Conservation (phyloP, 92 coral and sea anemone genomes). For the Meandrina meandrites region DNA sequence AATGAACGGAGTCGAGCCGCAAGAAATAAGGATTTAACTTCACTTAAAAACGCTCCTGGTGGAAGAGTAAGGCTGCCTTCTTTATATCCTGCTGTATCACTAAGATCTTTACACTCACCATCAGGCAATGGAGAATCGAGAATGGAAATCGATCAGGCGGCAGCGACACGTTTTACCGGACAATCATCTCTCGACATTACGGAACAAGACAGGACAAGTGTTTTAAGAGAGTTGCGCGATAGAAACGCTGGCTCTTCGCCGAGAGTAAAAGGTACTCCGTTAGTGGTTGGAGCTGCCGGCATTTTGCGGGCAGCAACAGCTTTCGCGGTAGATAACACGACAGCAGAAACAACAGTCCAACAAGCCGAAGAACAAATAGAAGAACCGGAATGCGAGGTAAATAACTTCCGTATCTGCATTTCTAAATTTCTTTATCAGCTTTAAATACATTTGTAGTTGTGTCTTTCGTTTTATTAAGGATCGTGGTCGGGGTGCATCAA, state of each 20-base stretch:
- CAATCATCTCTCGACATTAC: not conserved
- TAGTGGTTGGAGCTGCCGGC: constrained; percentile 75
- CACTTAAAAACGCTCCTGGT: constrained; percentile 41
- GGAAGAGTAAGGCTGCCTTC: constrained; percentile 70
- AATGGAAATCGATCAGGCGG: constrained; percentile 3
- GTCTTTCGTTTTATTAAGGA: not conserved
- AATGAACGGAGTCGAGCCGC: constrained; percentile 40
- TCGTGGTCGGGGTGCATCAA: not conserved
- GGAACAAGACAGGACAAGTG: constrained; percentile 30
- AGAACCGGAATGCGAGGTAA: constrained; percentile 76
- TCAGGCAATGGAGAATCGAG: constrained; percentile 29
- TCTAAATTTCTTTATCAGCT: not conserved
- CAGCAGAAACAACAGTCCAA: constrained; percentile 65
- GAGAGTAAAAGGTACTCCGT: constrained; percentile 71
- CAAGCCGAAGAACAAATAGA: constrained; percentile 76
- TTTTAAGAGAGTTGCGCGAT: constrained; percentile 35
- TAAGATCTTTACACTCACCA: constrained; percentile 53
- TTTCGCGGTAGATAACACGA: constrained; percentile 70
- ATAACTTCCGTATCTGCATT: constrained; percentile 33
- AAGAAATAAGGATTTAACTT: constrained; percentile 43
- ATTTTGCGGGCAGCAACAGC: constrained; percentile 80
- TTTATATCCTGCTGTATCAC: constrained; percentile 77
- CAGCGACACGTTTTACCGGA: not conserved
- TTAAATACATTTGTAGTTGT: not conserved
- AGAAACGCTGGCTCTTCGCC: constrained; percentile 4